Base-by-base conservation (phyloP, 2,797 vertebrate genomes). In the Intellagama lesueurii region DNA sequence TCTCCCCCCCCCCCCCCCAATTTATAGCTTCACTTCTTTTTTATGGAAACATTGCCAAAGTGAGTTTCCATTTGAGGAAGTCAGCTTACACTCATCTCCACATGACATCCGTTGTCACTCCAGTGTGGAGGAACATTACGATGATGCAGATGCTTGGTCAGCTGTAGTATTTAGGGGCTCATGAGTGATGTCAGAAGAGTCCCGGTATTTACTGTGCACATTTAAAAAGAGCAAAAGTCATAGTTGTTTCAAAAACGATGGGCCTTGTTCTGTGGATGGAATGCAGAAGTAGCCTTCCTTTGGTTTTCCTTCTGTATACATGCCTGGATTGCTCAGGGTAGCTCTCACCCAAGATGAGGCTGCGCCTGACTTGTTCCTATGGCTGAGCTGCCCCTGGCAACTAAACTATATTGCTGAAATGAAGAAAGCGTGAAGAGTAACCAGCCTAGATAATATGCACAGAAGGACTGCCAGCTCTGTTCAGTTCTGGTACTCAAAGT, bases 21-120 rank as follows among this genome's bases (percentile, higher is more conserved):
- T 19, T 24, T 73, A 22, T 35, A 73, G 22, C 64, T 32, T n/a
- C 32, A 73, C 30, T 40, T 17, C 12, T 64, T n/a, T 30, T 88
- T 40, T 26, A 26, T 24, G 69, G 69, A 75, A 75, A 60, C 47
- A n/a, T 60, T 28, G 35, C 73, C 52, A 69, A 81, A 64, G 7
- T 14, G 24, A 44, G 26, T 81, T 73, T 87, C 78, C 69, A 72
- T 72, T 81, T 87, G 69, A 19, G 79, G 86, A 87, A 88, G 80
- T 64, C 49, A 7, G 16, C 40, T 5, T 3, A 73, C 9, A 40
- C 69, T 73, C 79, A 60, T 44, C 52, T 56, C 56, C 19, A 44
- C 87, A 75, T 88, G 87, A 88, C 69, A 75, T 88, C 87, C 35
- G 40, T 75, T 60, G 44, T 47, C 69, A 40, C 16, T 73, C 70